Percentiles rank a stretch among this genome's conserved stretches.
These are phyloP conservation scores for Lepidocolaptes lacrymiger DNA, from an alignment of 2,797 vertebrate genomes.

Conservation along the genomic window DNA sequence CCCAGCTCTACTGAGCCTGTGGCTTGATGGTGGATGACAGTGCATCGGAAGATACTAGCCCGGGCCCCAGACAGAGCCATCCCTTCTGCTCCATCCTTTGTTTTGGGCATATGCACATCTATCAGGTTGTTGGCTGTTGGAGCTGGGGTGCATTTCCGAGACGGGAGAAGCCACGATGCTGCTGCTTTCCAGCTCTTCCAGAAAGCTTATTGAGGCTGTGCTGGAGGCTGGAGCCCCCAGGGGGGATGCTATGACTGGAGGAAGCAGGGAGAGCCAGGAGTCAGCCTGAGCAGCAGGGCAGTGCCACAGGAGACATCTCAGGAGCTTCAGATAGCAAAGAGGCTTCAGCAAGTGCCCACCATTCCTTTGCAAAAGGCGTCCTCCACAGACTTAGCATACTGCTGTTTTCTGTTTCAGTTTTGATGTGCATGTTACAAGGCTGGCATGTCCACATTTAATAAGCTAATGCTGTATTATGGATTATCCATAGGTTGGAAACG, in stretches of 20 bases:
- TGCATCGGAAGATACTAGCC: constrained; percentile 67
- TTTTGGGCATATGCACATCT: background rate
- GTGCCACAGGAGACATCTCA: background rate
- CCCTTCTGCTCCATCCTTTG: constrained; percentile 38
- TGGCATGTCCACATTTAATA: constrained; percentile 38
- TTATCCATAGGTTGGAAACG: background rate
- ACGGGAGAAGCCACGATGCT: background rate
- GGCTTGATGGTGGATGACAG: background rate
- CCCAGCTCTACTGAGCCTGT: background rate
- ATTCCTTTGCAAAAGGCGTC: background rate
- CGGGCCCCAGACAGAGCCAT: background rate
- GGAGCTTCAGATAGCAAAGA: background rate
- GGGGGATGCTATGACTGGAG: background rate
- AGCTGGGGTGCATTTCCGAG: background rate
- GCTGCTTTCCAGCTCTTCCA: background rate
- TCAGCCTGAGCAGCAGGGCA: background rate
- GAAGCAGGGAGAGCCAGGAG: background rate
- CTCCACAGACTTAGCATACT: background rate
- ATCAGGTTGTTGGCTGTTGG: background rate
- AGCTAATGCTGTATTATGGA: constrained; percentile 1
- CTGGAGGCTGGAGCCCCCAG: background rate
- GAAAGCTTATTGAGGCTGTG: background rate
- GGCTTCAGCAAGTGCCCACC: background rate
- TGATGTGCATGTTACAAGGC: constrained; percentile 59
- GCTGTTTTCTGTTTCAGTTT: constrained; percentile 12